Percentiles rank a stretch among this genome's conserved stretches.
These are phyloP conservation scores for Temnothorax longispinosus DNA, from an alignment of 1,140 invertebrate species.

Conservation along the genomic window DNA sequence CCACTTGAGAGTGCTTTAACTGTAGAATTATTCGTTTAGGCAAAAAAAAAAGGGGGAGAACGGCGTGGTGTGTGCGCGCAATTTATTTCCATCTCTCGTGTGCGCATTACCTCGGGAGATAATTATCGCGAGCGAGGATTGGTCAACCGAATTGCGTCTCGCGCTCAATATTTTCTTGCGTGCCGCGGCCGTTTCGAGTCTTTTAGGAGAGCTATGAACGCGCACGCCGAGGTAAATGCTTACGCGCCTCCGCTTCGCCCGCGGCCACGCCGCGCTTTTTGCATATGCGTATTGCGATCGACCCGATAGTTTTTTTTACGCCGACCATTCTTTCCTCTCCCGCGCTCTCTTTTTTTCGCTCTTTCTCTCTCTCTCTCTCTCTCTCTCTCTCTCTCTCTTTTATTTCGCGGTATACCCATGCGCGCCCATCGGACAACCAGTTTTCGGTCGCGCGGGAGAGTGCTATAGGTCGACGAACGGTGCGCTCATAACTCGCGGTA, in stretches of 20 bases:
- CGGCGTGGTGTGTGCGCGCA: neutral
- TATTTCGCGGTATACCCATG: slow-evolving; percentile 75
- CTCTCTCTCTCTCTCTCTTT: slow-evolving; percentile 71
- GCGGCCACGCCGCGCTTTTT: slow-evolving; percentile 58
- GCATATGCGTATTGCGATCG: slow-evolving; percentile 77
- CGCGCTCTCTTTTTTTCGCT: slow-evolving; percentile 65
- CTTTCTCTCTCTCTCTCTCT: slow-evolving; percentile 68
- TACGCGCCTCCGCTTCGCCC: slow-evolving; percentile 32
- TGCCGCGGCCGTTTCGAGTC: slow-evolving; percentile 55
- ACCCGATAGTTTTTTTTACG: slow-evolving; percentile 75
- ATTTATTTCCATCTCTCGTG: slow-evolving; percentile 53
- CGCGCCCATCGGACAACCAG: slow-evolving; percentile 66
- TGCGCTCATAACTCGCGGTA: slow-evolving; percentile 81
- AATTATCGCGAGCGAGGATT: slow-evolving; percentile 63
- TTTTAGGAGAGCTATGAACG: slow-evolving; percentile 42
- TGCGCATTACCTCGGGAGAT: slow-evolving; percentile 50
- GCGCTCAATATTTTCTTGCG: slow-evolving; percentile 67
- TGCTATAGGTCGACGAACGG: slow-evolving; percentile 81
- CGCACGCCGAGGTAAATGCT: slow-evolving; percentile 12
- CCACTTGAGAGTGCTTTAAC: slow-evolving; percentile 25
- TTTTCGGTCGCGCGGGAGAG: slow-evolving; percentile 50
- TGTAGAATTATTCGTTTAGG: slow-evolving; percentile 47
- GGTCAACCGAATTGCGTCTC: slow-evolving; percentile 55
- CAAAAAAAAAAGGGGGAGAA: slow-evolving; percentile 24
- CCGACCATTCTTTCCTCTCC: slow-evolving; percentile 52